These are phyloP conservation scores for Panthera tigris DNA, from an alignment of 2,113 vertebrate species.

Conservation along the genomic window DNA sequence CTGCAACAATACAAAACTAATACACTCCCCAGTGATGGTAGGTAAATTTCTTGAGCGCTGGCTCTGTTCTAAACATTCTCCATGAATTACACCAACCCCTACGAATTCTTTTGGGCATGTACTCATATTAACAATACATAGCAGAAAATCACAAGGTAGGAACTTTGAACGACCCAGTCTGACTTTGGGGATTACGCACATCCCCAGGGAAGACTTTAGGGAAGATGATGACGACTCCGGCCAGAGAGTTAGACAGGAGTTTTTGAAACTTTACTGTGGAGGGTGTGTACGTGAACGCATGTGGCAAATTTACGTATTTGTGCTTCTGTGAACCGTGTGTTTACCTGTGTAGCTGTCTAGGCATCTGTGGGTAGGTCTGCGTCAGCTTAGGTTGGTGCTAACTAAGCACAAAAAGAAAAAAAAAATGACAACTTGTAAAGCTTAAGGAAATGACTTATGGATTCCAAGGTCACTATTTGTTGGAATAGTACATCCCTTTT, in stretches of 20 bases:
- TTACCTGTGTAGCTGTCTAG: not conserved
- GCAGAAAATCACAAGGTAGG: not conserved
- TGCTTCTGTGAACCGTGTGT: not conserved
- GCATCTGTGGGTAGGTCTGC: not conserved
- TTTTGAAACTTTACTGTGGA: not conserved
- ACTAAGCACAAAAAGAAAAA: not conserved
- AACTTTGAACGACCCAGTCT: not conserved
- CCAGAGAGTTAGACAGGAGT: not conserved
- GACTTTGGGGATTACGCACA: not conserved
- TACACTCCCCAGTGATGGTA: rapidly evolving
- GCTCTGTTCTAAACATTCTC: not conserved
- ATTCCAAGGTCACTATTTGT: not conserved
- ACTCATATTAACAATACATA: not conserved
- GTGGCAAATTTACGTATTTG: not conserved
- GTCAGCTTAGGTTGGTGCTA: not conserved
- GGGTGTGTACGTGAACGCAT: not conserved
- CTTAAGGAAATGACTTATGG: not conserved
- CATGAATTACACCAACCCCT: not conserved
- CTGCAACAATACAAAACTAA: not conserved
- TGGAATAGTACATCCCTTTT: not conserved
- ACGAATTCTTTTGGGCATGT: not conserved
- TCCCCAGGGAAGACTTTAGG: not conserved
- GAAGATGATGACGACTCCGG: not conserved
- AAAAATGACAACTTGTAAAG: not conserved
- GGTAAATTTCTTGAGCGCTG: not conserved